Percentiles rank a stretch among this genome's conserved stretches.
phyloP scores from a whole-genome alignment of 2,888 invertebrate species.

The Spilosoma lubricipeda region DNA sequence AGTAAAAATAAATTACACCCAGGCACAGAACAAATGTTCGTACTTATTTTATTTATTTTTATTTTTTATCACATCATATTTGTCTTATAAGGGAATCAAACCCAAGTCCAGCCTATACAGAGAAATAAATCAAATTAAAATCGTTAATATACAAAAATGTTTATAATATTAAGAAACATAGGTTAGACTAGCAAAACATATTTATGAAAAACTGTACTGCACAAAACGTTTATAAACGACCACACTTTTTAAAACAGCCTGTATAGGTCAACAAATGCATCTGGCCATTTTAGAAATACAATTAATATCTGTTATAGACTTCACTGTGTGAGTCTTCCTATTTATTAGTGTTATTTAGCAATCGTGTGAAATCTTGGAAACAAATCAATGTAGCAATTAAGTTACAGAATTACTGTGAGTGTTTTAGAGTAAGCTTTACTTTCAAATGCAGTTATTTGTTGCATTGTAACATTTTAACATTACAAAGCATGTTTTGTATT shows the following conservation, averaged over 20 bases:
- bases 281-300: not conserved
- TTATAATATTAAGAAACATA: too few species aligned
- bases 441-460: conserved; percentile 11
- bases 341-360: conserved; percentile 1
- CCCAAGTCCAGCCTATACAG: too few species aligned
- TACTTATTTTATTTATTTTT: too few species aligned
- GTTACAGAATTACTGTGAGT: conserved; percentile 4
- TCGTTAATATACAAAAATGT: too few species aligned
- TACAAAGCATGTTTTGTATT: conserved; percentile 5
- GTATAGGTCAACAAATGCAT: not conserved
- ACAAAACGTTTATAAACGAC: not conserved
- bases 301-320: not conserved
- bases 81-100: too few species aligned
- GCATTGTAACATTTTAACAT: conserved; percentile 5
- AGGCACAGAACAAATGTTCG: too few species aligned
- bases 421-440: conserved; percentile 1
- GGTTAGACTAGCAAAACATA: too few species aligned
- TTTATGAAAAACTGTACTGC: too few species aligned
- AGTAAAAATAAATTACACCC: too few species aligned
- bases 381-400: conserved; percentile 6
- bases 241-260: not conserved
- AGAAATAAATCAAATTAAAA: too few species aligned
- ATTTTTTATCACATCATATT: too few species aligned
- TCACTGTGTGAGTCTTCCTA: conserved; percentile 8
- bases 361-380: conserved; percentile 13